Base-by-base conservation (phyloP, 2,888 invertebrate species). In the Melieria picta region DNA sequence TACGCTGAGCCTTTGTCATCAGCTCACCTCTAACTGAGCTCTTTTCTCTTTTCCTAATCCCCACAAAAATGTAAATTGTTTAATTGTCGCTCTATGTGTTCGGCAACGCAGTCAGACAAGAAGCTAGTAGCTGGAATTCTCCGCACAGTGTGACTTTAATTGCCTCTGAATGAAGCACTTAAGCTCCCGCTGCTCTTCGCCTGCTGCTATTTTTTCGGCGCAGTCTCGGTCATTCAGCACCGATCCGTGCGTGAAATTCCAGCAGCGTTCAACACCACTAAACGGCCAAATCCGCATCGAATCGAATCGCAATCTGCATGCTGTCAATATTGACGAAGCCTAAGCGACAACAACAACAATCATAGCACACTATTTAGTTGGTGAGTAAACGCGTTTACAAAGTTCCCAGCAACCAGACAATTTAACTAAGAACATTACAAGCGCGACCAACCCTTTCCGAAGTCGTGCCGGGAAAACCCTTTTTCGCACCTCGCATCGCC, bases 391-490 rank as follows among this genome's bases (percentile, higher is more conserved):
- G 50, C 58, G 66, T 65, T 69, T 46, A 7, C 9, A 46, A 63
- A 71, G 55, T 71, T 74, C 73, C 46, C 69, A 74, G 48, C 71
- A 52, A 57, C 48, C 43, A 60, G 48, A 65, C 50, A 60, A 65
- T 56, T 63, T 63, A 63, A 68, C 60, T 11, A 68, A 13, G 52
- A 48, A 50, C 11, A 63, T 66, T 50, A 5, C 11, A 45, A 10
- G 10, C 62, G 13, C 62, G 13, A 30, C 30, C 45, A 73, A 71
- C 62, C 62, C 71, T 65, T 65, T 67, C 7, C 5, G 5, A 30
- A 10, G 7, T 10, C 30, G 30, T 55, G 10, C 4, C 43, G 42
- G n/a, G 16, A 42, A 46, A 13, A 47, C 55, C 50, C 50, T 42
- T 52, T n/a, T 3, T 45, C 7, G 10, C 3, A n/a, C 10, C 11